Conservation (phyloP, 2,113 vertebrate genomes). For the Phalacrocorax aristotelis region DNA sequence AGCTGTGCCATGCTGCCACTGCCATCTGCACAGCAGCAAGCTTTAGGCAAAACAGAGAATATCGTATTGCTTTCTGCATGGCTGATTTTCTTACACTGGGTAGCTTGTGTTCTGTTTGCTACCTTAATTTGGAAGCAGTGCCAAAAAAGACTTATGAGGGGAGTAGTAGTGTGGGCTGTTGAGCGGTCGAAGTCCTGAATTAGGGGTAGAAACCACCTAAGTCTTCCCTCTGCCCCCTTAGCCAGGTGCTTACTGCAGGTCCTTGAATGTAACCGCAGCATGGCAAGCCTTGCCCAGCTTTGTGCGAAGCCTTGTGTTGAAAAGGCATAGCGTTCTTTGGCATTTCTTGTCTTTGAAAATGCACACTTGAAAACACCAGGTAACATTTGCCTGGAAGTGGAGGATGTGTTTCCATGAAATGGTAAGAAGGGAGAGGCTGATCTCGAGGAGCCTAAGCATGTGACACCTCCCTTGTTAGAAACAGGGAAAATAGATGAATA, state of each 20-base stretch:
- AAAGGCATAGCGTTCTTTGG: neutral
- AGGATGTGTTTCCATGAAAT: neutral
- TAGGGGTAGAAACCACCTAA: neutral
- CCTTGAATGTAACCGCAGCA: neutral
- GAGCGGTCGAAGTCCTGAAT: neutral
- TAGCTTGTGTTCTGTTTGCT: neutral
- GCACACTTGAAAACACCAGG: neutral
- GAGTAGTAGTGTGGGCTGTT: neutral
- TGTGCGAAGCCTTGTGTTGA: neutral
- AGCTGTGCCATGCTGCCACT: neutral
- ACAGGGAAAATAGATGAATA: neutral
- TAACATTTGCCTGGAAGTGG: neutral
- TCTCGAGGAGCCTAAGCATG: neutral
- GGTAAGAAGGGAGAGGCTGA: neutral
- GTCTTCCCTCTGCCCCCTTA: neutral
- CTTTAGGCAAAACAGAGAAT: neutral
- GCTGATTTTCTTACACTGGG: neutral
- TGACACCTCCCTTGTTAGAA: neutral
- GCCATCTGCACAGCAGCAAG: neutral
- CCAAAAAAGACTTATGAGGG: rapidly evolving
- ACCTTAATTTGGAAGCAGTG: neutral
- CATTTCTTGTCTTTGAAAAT: neutral
- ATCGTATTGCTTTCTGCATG: rapidly evolving
- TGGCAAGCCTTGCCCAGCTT: neutral
- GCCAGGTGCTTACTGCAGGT: neutral